These are phyloP conservation scores for Ferdinandea cuprea DNA, from an alignment of 2,888 invertebrate genomes.

Conservation along the genomic window DNA sequence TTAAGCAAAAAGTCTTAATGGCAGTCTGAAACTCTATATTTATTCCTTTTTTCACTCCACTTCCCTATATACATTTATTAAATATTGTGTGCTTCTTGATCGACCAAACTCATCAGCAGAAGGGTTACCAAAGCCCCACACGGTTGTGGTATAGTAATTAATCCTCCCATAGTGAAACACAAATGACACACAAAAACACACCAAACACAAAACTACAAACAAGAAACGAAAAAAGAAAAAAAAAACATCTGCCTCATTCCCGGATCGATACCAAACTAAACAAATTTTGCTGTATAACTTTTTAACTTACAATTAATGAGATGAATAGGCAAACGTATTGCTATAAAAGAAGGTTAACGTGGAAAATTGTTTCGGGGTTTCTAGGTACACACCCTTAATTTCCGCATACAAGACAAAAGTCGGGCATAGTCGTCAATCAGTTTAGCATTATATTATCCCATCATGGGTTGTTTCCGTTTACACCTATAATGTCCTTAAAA, in stretches of 20 bases:
- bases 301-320: constrained; percentile 79
- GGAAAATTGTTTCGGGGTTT: constrained; percentile 77
- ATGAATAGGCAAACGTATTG: constrained; percentile 41
- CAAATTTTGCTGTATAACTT: constrained; percentile 76
- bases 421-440: constrained; percentile 45
- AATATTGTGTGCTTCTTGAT: too few species aligned
- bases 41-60: too few species aligned
- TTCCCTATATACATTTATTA: too few species aligned
- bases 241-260: constrained; percentile 71
- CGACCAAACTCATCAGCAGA: too few species aligned
- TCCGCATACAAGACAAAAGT: constrained; percentile 38
- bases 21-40: too few species aligned
- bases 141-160: not conserved
- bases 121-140: too few species aligned
- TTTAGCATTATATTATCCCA: constrained; percentile 60
- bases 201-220: not conserved
- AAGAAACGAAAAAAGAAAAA: too few species aligned
- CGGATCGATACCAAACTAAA: constrained; percentile 72
- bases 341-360: constrained; percentile 75
- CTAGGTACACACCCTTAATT: constrained; percentile 64
- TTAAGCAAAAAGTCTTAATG: too few species aligned
- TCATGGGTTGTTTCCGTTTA: constrained; percentile 64
- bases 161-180: constrained; percentile 9
- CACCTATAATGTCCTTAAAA: constrained; percentile 67
- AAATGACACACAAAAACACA: not conserved